Evolutionary conservation across 2,888 invertebrate species (phyloP), one percentile per base, ranked within the genome.

Genomic region (Doris montereyensis): DNA sequence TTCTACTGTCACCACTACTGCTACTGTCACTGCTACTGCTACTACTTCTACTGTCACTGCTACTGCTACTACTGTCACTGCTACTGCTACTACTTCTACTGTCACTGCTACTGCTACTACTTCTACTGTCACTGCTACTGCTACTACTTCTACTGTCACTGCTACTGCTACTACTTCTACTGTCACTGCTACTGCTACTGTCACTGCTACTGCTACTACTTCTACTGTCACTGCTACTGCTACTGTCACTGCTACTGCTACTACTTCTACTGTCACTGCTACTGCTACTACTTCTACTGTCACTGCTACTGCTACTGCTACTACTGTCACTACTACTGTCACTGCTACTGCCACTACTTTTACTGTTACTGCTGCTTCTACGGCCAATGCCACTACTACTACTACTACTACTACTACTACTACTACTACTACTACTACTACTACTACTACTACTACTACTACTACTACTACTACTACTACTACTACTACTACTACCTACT

Each of bases 191-290:
- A 52, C 52, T 13, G 13, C 52, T 13, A 13, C 52, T 13, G 13
- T 13, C 52, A 52, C 52, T 13, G 13, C 52, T 13, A 13, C 52
- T 13, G 13, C 52, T 13, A 52, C 52, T 13, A 52, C 52, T 13
- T 10, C 52, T 13, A 52, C 52, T 13, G 13, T 13, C 52, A 52
- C 52, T 13, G 13, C 52, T 13, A 52, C 52, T 13, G 13, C 52
- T 13, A 52, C 52, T 13, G 52, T 13, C 41, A 75, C 76, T 68
- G 68, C 76, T 68, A 75, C 76, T 68, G 87, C 92, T 94, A 34
- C 76, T 79, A 35, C 79, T 79, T 62, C 77, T 78, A 35, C 79
- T 78, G 26, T 77, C 76, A 30, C 79, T 78, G 35, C 79, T 78
- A 62, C 79, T n/a, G n/a, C n/a, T n/a, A n/a, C n/a, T n/a, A 77